Conservation (phyloP, 2,797 vertebrate genomes). For the Hypotaenidia philippensis region DNA sequence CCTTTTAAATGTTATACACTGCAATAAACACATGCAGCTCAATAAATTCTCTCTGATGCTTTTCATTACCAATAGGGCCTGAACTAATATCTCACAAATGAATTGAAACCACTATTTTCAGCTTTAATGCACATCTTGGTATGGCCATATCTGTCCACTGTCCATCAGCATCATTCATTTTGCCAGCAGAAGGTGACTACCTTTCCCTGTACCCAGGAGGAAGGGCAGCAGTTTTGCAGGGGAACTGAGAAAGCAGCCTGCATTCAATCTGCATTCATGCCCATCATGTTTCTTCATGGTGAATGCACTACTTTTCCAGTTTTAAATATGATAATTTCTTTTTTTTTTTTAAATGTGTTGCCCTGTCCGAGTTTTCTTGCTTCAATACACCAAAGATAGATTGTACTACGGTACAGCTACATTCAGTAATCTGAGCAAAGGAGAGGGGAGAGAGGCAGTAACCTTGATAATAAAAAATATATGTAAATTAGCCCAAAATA, state of each 20-base stretch:
- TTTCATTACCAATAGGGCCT: background rate
- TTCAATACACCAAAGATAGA: fast-evolving
- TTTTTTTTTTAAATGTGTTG: background rate
- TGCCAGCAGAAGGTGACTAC: background rate
- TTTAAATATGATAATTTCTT: background rate
- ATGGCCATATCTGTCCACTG: background rate
- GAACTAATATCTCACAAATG: background rate
- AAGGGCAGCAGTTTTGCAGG: background rate
- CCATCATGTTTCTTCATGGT: background rate
- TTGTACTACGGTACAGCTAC: fast-evolving
- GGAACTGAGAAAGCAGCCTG: background rate
- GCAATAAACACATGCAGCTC: background rate
- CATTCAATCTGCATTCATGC: background rate
- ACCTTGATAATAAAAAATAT: background rate
- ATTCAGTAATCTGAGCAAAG: background rate
- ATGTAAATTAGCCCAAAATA: background rate
- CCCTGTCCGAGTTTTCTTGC: background rate
- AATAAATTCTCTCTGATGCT: background rate
- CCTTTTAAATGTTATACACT: background rate
- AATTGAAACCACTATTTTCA: background rate
- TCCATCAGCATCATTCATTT: background rate
- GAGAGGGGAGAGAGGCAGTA: background rate
- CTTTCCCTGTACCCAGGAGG: background rate
- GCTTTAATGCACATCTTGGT: background rate
- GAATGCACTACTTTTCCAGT: background rate